phyloP scores from a whole-genome alignment of 2,797 vertebrate genomes.

The Sitta carolinensis region DNA sequence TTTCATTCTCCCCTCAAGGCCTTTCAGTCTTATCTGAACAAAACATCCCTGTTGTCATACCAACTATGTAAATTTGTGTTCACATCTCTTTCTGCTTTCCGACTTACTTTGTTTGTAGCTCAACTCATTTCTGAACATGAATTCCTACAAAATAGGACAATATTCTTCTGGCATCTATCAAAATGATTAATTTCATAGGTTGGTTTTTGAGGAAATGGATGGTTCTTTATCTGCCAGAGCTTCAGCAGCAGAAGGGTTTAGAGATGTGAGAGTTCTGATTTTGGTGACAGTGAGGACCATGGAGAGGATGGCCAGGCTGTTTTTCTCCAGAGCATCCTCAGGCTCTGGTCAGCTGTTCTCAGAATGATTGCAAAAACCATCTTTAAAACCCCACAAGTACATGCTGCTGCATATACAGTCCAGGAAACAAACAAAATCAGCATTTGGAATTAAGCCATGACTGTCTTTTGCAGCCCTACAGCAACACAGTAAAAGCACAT shows the following conservation, averaged over 20 bases:
- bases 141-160: conserved; percentile 12
- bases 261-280: background rate
- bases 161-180: conserved; percentile 1
- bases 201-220: background rate
- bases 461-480: background rate
- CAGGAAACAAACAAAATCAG: background rate
- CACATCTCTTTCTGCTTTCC: background rate
- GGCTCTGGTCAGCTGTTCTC: background rate
- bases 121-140: background rate
- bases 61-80: conserved; percentile 37
- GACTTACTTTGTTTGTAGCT: conserved; percentile 1
- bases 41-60: conserved; percentile 62
- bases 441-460: background rate
- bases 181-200: background rate
- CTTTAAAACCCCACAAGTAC: background rate
- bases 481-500: background rate
- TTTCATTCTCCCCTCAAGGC: conserved; percentile 26
- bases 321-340: background rate
- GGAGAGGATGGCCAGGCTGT: background rate
- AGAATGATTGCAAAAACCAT: background rate
- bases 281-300: background rate
- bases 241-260: background rate
- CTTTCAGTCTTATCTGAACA: conserved; percentile 63
- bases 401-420: background rate
- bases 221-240: background rate